phyloP scores from a whole-genome alignment of 2,113 vertebrate species.

The cattle (Bos taurus) region DNA sequence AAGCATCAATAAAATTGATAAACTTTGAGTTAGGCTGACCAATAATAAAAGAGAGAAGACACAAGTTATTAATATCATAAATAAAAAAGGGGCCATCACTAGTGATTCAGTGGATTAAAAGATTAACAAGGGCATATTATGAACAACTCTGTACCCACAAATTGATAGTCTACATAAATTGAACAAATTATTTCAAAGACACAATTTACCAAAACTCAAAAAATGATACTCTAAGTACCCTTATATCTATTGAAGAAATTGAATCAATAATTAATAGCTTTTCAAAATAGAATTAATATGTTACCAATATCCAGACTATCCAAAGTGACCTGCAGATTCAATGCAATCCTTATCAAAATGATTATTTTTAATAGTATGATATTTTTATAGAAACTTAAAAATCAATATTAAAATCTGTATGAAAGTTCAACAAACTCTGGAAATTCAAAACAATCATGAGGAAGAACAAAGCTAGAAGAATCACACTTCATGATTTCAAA shows the following conservation, averaged over 20 bases:
- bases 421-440: neutral
- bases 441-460: neutral
- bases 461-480: neutral
- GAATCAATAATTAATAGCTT: neutral
- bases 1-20: neutral
- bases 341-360: neutral
- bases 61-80: neutral
- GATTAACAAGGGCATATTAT: neutral
- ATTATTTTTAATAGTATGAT: neutral
- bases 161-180: neutral
- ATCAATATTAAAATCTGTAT: neutral
- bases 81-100: neutral
- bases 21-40: neutral
- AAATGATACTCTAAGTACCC: neutral
- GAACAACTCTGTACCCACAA: neutral
- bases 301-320: neutral
- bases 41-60: neutral
- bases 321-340: neutral
- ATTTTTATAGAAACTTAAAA: neutral
- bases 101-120: neutral
- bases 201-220: neutral
- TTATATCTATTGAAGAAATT: neutral
- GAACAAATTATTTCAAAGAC: neutral
- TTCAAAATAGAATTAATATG: neutral
- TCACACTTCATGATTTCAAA: neutral